Conservation (phyloP, 2,888 invertebrate genomes). For the Drosophila paranaensis region DNA sequence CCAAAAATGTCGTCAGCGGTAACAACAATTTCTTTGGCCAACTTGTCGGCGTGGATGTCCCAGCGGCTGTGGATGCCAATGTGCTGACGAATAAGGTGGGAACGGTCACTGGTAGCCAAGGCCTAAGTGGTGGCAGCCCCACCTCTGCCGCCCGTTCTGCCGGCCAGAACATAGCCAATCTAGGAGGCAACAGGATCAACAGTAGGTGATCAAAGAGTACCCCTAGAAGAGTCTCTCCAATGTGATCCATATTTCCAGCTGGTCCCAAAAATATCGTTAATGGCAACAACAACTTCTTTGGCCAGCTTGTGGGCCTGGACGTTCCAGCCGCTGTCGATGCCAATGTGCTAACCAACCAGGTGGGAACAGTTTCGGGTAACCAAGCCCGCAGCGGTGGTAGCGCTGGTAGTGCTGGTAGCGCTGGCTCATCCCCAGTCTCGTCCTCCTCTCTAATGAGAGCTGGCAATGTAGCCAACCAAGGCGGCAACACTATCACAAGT, state of each 20-base stretch:
- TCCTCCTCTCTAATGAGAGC: background rate
- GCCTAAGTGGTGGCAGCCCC: background rate
- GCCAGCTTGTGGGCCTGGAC: constrained; percentile 2
- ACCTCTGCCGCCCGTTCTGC: background rate
- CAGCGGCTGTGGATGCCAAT: constrained; percentile 7
- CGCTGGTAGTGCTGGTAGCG: no score
- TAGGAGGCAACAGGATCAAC: constrained; percentile 3
- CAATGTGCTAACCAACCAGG: constrained; percentile 6
- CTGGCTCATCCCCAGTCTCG: background rate
- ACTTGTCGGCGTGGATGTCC: constrained; percentile 15
- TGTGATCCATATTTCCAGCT: background rate
- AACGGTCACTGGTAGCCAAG: background rate
- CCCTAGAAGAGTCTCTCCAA: background rate
- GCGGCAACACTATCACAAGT: constrained; percentile 29
- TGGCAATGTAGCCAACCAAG: constrained; percentile 14
- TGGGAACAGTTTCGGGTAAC: constrained; percentile 1
- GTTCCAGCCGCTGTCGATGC: constrained; percentile 19
- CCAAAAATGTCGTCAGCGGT: constrained; percentile 15
- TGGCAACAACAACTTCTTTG: constrained; percentile 19
- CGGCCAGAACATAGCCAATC: constrained; percentile 10
- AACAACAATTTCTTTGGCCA: background rate
- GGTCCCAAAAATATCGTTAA: constrained; percentile 3
- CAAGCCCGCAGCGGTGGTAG: background rate
- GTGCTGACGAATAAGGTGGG: constrained; percentile 3
- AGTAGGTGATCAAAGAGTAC: background rate